These are phyloP conservation scores for Sitta europaea DNA, from an alignment of 2,113 vertebrate genomes.

Conservation along the genomic window DNA sequence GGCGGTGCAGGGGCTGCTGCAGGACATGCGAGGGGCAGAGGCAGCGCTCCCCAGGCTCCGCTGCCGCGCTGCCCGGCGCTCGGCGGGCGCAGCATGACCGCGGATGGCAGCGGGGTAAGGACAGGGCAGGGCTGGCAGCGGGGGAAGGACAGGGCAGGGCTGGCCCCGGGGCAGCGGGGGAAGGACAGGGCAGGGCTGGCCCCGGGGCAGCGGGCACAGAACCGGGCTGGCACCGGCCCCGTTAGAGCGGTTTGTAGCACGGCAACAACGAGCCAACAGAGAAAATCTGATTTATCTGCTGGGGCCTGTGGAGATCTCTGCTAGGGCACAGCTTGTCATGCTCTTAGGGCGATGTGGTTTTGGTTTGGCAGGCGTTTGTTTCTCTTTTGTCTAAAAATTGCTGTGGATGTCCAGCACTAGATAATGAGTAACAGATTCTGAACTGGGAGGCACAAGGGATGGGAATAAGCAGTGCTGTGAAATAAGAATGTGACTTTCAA, in stretches of 20 bases:
- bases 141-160: too few species aligned
- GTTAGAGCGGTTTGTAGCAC: rapidly evolving
- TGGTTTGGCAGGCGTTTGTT: neutral
- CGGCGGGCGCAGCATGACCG: slow-evolving; percentile 38
- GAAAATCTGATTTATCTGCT: neutral
- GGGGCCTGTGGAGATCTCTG: neutral
- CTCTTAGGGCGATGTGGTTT: neutral
- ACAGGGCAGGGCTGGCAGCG: neutral
- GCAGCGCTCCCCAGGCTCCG: neutral
- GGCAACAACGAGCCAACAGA: neutral
- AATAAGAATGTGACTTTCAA: neutral
- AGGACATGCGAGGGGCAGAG: slow-evolving; percentile 51
- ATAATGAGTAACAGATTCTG: neutral
- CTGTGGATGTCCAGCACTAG: neutral
- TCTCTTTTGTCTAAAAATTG: neutral
- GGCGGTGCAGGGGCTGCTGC: slow-evolving; percentile 59
- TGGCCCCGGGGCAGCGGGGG: slow-evolving; percentile 64
- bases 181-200: neutral
- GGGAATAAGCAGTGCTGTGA: neutral
- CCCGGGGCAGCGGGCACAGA: neutral
- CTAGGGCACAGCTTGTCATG: neutral
- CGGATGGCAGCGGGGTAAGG: slow-evolving; percentile 74
- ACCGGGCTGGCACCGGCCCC: neutral
- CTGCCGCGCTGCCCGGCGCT: slow-evolving; percentile 59
- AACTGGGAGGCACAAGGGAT: neutral